A percentile compares a stretch with the other conserved stretches of the same genome.
Conservation (phyloP, 1,140 invertebrate species). For the Euura saliciscinereae region DNA sequence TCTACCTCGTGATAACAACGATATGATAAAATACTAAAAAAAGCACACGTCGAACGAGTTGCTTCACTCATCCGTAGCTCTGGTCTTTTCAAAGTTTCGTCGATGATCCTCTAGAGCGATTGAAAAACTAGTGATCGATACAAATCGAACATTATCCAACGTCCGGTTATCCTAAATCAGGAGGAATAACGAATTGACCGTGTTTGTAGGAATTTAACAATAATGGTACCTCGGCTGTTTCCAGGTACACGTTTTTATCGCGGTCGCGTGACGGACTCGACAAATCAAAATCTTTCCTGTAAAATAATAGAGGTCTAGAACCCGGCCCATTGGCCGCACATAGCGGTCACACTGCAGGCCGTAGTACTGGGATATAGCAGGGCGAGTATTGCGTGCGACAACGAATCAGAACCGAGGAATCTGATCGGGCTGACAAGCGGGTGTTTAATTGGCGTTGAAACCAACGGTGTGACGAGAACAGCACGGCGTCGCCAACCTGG, state of each 20-base stretch:
- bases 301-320: background rate
- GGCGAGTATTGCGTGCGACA: constrained; percentile 56
- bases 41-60: too few species aligned
- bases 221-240: too few species aligned
- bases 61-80: too few species aligned
- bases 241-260: background rate
- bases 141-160: too few species aligned
- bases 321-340: background rate
- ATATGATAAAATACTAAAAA: too few species aligned
- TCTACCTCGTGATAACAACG: too few species aligned
- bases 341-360: background rate
- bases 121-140: too few species aligned
- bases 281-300: background rate
- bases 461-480: constrained; percentile 59
- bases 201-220: too few species aligned
- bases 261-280: background rate
- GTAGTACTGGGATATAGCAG: constrained; percentile 26
- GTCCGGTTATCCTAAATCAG: too few species aligned
- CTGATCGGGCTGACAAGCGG: constrained; percentile 52
- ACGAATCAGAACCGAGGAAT: constrained; percentile 42
- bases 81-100: too few species aligned
- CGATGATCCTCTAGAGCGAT: too few species aligned
- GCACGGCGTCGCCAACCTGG: constrained; percentile 51
- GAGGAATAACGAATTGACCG: too few species aligned
- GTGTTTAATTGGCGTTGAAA: constrained; percentile 64